phyloP scores from a whole-genome alignment of 2,113 vertebrate species.

The Chamaea fasciata region DNA sequence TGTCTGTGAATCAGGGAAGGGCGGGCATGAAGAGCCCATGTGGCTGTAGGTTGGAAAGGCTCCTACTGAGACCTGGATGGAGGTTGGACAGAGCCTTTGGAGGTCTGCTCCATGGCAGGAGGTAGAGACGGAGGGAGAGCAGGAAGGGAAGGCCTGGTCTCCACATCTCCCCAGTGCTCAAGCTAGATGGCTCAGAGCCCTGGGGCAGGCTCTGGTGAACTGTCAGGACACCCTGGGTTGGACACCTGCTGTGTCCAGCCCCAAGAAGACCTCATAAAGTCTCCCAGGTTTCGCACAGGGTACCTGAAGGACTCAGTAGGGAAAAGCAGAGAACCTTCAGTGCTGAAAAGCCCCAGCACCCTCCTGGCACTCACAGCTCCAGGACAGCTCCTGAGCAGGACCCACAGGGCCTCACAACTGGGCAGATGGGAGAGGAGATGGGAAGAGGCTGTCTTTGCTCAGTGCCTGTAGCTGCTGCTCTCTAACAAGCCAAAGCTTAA shows the following conservation, averaged over 20 bases:
- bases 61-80: background rate
- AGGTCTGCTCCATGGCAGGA: background rate
- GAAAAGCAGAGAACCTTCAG: background rate
- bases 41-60: background rate
- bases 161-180: background rate
- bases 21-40: background rate
- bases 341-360: too few relatives aligned
- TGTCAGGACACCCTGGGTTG: background rate
- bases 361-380: background rate
- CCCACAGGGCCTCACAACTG: background rate
- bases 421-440: accelerated
- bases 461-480: background rate
- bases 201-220: background rate
- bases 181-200: too few relatives aligned
- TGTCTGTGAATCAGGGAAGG: background rate
- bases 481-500: background rate
- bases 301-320: background rate
- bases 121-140: background rate
- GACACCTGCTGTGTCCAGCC: background rate
- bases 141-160: background rate
- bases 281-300: background rate
- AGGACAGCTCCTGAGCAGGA: accelerated
- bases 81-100: background rate
- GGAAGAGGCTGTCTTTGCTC: background rate
- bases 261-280: background rate